A percentile compares a stretch with the other conserved stretches of the same genome.
Conservation (phyloP, 2,888 invertebrate species). For the Matsumyia berberina region DNA sequence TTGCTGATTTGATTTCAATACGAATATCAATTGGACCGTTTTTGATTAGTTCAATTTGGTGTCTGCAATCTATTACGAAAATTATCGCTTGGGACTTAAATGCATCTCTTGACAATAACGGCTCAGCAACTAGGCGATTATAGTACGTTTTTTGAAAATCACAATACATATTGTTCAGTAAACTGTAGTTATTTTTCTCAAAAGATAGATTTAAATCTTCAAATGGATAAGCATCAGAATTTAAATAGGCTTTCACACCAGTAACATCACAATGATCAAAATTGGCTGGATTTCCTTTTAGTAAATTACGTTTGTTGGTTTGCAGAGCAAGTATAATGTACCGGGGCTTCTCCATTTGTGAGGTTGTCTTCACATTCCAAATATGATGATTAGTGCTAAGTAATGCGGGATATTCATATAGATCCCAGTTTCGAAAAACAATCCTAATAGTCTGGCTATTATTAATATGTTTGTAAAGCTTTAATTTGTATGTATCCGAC, state of each 20-base stretch:
- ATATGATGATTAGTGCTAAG: constrained; percentile 77
- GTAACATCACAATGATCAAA: neutral
- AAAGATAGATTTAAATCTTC: constrained; percentile 4
- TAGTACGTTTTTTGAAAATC: constrained; percentile 24
- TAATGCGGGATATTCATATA: constrained; percentile 62
- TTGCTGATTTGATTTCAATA: constrained; percentile 46
- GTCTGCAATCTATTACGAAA: constrained; percentile 78
- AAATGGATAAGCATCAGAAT: neutral
- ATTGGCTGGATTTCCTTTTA: no score
- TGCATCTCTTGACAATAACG: constrained; percentile 5
- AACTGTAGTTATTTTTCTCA: neutral
- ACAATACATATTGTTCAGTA: constrained; percentile 14
- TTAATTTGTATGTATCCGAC: constrained; percentile 47
- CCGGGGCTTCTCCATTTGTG: constrained; percentile 81
- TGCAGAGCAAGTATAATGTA: constrained; percentile 82
- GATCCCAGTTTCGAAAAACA: constrained; percentile 60
- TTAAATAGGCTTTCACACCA: no score
- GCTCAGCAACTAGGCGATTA: constrained; percentile 1
- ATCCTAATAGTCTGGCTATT: constrained; percentile 30
- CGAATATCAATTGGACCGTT: constrained; percentile 54
- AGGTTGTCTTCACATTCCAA: constrained; percentile 80
- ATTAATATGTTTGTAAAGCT: constrained; percentile 46
- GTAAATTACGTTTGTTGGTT: constrained; percentile 70
- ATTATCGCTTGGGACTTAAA: constrained; percentile 59
- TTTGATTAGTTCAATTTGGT: constrained; percentile 77